These are phyloP conservation scores for Myotis vivesi DNA, from an alignment of 2,797 vertebrate genomes.

Conservation along the genomic window DNA sequence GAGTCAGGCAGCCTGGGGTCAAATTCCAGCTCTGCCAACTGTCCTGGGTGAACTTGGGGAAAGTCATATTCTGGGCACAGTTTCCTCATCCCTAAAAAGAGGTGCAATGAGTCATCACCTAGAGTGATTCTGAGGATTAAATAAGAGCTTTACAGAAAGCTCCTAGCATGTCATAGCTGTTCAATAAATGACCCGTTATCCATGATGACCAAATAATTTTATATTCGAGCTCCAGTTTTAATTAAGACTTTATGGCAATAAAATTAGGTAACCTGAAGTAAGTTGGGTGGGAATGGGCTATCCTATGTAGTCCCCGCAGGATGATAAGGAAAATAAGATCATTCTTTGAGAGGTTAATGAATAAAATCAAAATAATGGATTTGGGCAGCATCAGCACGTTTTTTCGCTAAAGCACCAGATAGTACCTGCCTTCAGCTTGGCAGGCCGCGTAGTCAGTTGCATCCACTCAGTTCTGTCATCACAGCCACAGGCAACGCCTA, in stretches of 20 bases:
- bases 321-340: neutral
- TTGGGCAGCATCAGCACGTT: neutral
- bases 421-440: neutral
- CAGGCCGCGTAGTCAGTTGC: neutral
- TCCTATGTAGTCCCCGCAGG: neutral
- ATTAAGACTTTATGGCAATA: neutral
- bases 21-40: neutral
- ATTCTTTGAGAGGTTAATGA: neutral
- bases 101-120: neutral
- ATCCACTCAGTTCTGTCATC: neutral
- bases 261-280: neutral
- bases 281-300: neutral
- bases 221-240: neutral
- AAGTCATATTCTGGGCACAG: neutral
- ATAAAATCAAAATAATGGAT: slow-evolving; percentile 2
- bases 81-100: neutral
- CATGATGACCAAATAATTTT: neutral
- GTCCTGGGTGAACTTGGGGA: neutral
- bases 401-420: neutral
- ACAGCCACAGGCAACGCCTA: rapidly evolving
- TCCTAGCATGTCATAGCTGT: neutral
- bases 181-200: neutral
- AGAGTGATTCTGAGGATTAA: neutral
- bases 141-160: neutral
- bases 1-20: neutral